phyloP scores from a whole-genome alignment of 2,113 vertebrate genomes.

The Uria aalge region DNA sequence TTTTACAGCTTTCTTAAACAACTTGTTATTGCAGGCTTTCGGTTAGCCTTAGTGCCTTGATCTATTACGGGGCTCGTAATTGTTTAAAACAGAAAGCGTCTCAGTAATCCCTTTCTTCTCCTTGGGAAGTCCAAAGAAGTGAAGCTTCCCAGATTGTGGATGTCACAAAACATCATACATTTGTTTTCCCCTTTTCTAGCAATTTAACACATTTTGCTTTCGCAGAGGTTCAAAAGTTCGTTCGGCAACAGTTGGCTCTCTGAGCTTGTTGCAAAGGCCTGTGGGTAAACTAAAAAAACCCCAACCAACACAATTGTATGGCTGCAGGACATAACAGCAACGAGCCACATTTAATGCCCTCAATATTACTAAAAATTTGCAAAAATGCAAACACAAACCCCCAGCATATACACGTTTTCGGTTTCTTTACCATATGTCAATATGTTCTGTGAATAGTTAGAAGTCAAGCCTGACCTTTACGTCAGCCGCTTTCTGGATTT shows the following conservation, averaged over 20 bases:
- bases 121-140: slow-evolving; percentile 53
- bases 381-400: neutral
- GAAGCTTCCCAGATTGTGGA: slow-evolving; percentile 57
- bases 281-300: neutral
- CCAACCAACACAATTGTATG: neutral
- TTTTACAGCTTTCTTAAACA: neutral
- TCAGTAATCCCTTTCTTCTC: slow-evolving; percentile 45
- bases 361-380: neutral
- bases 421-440: neutral
- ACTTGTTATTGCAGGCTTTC: neutral
- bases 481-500: neutral
- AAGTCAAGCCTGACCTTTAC: neutral
- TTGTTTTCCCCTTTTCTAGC: slow-evolving; percentile 35
- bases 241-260: slow-evolving; percentile 39
- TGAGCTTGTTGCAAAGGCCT: neutral
- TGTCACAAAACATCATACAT: slow-evolving; percentile 50
- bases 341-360: neutral
- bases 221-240: slow-evolving; percentile 38
- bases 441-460: neutral
- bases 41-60: neutral
- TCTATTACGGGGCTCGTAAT: neutral
- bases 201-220: slow-evolving; percentile 42
- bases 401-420: neutral
- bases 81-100: neutral
- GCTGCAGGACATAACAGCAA: slow-evolving; percentile 26